A percentile compares a stretch with the other conserved stretches of the same genome.
These are phyloP conservation scores for Antheraea yamamai DNA, from an alignment of 2,888 invertebrate species.

Conservation along the genomic window DNA sequence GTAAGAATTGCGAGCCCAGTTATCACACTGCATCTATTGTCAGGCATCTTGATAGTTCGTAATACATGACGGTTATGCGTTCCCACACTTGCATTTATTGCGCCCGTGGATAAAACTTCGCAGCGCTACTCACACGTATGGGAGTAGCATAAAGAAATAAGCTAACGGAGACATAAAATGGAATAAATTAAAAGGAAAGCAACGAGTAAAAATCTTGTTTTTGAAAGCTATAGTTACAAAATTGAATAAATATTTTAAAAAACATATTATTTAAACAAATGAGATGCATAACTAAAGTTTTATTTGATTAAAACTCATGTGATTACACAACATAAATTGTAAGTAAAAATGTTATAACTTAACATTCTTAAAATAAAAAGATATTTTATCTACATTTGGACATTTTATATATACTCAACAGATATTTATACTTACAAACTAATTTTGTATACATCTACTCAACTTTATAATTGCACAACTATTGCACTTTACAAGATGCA, in stretches of 20 bases:
- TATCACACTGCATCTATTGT: too few relatives aligned
- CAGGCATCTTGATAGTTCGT: too few relatives aligned
- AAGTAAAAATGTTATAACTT: conserved; percentile 28
- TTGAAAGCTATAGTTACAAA: too few relatives aligned
- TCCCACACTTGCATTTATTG: too few relatives aligned
- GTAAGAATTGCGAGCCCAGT: too few relatives aligned
- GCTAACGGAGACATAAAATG: too few relatives aligned
- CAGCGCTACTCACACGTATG: too few relatives aligned
- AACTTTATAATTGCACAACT: conserved; percentile 79
- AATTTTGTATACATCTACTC: conserved; percentile 74
- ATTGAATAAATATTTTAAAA: not conserved
- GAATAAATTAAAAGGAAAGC: too few relatives aligned
- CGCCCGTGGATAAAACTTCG: too few relatives aligned
- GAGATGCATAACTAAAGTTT: not conserved
- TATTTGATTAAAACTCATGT: not conserved
- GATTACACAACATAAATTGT: not conserved
- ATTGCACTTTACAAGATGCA: conserved; percentile 81
- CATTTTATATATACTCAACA: conserved; percentile 69
- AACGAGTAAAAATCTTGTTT: too few relatives aligned
- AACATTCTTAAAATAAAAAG: conserved; percentile 36
- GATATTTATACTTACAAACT: conserved; percentile 57
- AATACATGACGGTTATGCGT: too few relatives aligned
- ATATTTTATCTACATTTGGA: conserved; percentile 67
- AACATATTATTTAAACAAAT: not conserved
- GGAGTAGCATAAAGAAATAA: too few relatives aligned